Base-by-base conservation (phyloP, 1,140 invertebrate genomes). In the Thaumetopoea pityocampa region DNA sequence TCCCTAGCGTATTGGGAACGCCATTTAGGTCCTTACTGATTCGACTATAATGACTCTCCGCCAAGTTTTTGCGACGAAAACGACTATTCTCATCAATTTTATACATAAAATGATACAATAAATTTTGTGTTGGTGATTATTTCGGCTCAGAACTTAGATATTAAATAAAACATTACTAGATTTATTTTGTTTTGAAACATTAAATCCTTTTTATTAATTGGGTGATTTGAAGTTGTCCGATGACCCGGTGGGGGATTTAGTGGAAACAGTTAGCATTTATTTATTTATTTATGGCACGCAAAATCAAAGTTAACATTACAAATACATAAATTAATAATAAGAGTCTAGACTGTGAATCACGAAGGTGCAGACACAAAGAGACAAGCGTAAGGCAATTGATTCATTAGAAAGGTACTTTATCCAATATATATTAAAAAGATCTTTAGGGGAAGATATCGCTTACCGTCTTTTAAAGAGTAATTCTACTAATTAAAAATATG, bases 21-120 rank as follows among this genome's bases (percentile, higher is more conserved):
- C 46, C 49, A 50, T 52, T 57, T 50, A 53, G 36, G 41, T 19
- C 16, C 59, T 68, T 69, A 79, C 74, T 77, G 74, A 79, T 79
- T 57, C 50, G 45, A 59, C 60, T 57, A 55, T 77, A 77, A 79
- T 79, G 62, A 65, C 54, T 65, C 47, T 41, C 32, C 45, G 41
- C 36, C 28, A 46, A 70, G 57, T 70, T 76, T 63, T 58, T 24
- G 32, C 32, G 44, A 29, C 33, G 56, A 35, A 57, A 73, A 68
- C 58, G 55, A 64, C 55, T 59, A 60, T 54, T 69, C 69, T 73
- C 64, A 37, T 55, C 63, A 74, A 72, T 71, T 73, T 61, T 47
- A 56, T 42, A 54, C 56, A 64, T 72, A 34, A 63, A 68, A 48
- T 64, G 56, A 37, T 30, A 45, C 57, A 69, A 77, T 78, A 81